Conservation (phyloP, 2,888 invertebrate species). For the Panorpa germanica region DNA sequence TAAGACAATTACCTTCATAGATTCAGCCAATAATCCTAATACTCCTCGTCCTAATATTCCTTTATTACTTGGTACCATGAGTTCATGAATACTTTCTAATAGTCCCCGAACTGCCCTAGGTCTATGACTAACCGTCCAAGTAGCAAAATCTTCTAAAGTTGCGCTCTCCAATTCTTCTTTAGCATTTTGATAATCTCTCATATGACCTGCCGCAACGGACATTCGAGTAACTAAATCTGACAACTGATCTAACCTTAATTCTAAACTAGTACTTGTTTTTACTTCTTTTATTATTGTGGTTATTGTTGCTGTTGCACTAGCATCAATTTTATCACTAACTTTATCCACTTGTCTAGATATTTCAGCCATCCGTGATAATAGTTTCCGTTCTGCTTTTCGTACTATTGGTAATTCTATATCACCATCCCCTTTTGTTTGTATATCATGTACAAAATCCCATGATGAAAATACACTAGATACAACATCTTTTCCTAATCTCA, state of each 20-base stretch:
- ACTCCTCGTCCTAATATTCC: conserved; percentile 28
- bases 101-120: conserved; percentile 41
- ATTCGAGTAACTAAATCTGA: conserved; percentile 37
- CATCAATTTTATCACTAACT: conserved; percentile 21
- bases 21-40: conserved; percentile 20
- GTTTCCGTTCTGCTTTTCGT: conserved; percentile 36
- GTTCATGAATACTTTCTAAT: conserved; percentile 42
- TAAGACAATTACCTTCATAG: conserved; percentile 15
- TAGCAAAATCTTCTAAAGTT: conserved; percentile 53
- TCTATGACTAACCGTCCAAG: conserved; percentile 46
- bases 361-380: conserved; percentile 30
- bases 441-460: conserved; percentile 43
- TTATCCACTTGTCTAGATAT: conserved; percentile 22
- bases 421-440: conserved; percentile 28
- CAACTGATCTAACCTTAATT: conserved; percentile 39
- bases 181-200: conserved; percentile 34
- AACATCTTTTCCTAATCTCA: conserved; percentile 37
- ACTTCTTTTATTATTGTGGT: background rate
- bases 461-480: conserved; percentile 36
- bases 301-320: no score
- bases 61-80: conserved; percentile 31
- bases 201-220: conserved; percentile 34
- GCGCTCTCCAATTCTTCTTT: conserved; percentile 34
- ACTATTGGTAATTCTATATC: conserved; percentile 39
- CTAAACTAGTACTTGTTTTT: conserved; percentile 30